phyloP scores from a whole-genome alignment of 2,888 invertebrate genomes.

The Agonopterix alstromeriana region DNA sequence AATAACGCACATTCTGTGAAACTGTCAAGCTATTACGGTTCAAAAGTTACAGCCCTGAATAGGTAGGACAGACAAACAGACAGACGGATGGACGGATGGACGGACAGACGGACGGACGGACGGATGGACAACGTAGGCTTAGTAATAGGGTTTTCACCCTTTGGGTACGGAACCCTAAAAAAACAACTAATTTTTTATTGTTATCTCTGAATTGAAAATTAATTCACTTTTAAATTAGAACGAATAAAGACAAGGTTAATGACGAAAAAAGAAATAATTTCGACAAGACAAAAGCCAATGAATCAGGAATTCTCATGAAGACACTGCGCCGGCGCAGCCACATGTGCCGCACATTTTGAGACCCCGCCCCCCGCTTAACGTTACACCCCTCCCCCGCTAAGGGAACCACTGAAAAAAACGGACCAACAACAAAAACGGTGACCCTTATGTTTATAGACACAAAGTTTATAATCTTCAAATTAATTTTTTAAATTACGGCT shows the following conservation, averaged over 20 bases:
- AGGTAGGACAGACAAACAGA: too few species aligned
- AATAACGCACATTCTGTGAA: too few species aligned
- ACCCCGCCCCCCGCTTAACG: conserved; percentile 35
- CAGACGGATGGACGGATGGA: too few species aligned
- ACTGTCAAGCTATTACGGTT: too few species aligned
- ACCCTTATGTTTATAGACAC: conserved; percentile 21
- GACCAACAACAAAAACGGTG: conserved; percentile 28
- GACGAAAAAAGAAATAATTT: conserved; percentile 21
- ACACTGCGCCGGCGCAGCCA: conserved; percentile 43
- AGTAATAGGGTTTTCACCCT: too few species aligned
- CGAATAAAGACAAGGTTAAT: conserved; percentile 4
- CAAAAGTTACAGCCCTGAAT: too few species aligned
- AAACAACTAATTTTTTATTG: too few species aligned
- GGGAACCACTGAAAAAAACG: conserved; percentile 62
- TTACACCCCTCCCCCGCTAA: conserved; percentile 44
- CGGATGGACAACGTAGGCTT: too few species aligned
- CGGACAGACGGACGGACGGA: too few species aligned
- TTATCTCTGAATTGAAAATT: too few species aligned
- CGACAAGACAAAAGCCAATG: conserved; percentile 46
- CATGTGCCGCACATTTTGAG: conserved; percentile 61
- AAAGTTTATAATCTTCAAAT: conserved; percentile 19
- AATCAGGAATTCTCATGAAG: conserved; percentile 71
- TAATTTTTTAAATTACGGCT: conserved; percentile 13
- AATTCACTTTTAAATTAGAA: background rate
- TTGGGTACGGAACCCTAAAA: too few species aligned